Percentiles rank a stretch among this genome's conserved stretches.
Conservation (phyloP, 2,888 invertebrate genomes). For the Julus scanicus region DNA sequence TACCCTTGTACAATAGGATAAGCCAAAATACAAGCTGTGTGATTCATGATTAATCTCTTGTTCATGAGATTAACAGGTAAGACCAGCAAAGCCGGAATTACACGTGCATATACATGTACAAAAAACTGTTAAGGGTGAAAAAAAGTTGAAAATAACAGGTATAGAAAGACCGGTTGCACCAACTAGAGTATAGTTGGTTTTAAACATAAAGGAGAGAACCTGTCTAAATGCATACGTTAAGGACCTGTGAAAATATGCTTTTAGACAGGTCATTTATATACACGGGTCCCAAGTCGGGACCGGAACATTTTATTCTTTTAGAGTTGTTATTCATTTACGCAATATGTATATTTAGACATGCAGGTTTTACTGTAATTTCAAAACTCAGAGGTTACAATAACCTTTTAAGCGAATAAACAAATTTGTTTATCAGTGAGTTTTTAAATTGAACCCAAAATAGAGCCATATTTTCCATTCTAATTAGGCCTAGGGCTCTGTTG, state of each 20-base stretch:
- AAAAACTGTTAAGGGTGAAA: background rate
- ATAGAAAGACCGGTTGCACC: background rate
- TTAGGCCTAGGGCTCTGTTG: background rate
- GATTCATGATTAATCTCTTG: slow-evolving; percentile 20
- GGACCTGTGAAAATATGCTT: too few species aligned
- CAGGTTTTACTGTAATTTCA: too few species aligned
- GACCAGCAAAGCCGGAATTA: background rate
- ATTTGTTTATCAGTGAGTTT: background rate
- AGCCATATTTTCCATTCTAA: background rate
- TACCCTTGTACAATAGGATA: background rate
- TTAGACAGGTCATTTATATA: too few species aligned
- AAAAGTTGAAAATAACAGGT: background rate
- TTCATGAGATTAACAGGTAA: slow-evolving; percentile 26
- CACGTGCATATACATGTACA: background rate
- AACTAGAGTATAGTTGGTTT: background rate
- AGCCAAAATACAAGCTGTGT: slow-evolving; percentile 23
- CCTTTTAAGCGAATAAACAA: background rate
- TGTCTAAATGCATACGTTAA: too few species aligned
- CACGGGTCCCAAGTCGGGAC: too few species aligned
- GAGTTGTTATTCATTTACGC: too few species aligned
- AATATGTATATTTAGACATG: too few species aligned
- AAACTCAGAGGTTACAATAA: too few species aligned
- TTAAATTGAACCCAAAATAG: background rate
- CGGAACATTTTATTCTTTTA: too few species aligned
- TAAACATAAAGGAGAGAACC: too few species aligned